phyloP scores from a whole-genome alignment of 2,113 vertebrate species.

The Rhodinocichla rosea region DNA sequence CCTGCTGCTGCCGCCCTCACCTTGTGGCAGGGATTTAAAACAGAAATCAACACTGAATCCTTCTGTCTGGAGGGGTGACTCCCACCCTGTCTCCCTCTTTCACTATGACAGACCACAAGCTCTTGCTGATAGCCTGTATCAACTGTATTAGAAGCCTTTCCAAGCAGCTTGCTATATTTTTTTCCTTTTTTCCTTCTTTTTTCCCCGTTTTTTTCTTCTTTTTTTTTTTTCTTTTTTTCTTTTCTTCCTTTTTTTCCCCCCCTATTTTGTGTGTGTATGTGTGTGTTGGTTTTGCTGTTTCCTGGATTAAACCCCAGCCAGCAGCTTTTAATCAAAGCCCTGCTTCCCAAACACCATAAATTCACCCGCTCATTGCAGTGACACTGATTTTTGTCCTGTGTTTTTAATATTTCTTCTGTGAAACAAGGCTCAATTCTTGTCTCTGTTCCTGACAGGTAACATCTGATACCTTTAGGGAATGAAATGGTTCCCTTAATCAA shows the following conservation, averaged over 20 bases:
- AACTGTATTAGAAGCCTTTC: background rate
- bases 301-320: constrained; percentile 11
- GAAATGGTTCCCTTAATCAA: constrained; percentile 14
- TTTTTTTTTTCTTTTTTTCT: accelerated
- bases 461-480: constrained; percentile 42
- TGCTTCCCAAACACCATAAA: background rate
- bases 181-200: too few relatives aligned
- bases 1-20: background rate
- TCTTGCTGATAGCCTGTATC: constrained; percentile 13
- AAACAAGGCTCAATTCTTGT: constrained; percentile 47
- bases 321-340: constrained; percentile 13
- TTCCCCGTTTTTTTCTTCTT: too few relatives aligned
- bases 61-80: background rate
- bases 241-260: accelerated
- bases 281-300: background rate
- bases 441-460: constrained; percentile 25
- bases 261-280: too few relatives aligned
- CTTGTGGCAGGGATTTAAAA: background rate
- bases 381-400: background rate
- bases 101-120: background rate
- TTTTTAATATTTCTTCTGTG: constrained; percentile 36
- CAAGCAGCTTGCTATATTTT: background rate
- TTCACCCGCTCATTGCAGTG: background rate
- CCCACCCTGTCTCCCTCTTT: background rate
- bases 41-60: background rate